Evolutionary conservation across 2,888 invertebrate genomes (phyloP).

Genomic region (Rotaria sp.): DNA sequence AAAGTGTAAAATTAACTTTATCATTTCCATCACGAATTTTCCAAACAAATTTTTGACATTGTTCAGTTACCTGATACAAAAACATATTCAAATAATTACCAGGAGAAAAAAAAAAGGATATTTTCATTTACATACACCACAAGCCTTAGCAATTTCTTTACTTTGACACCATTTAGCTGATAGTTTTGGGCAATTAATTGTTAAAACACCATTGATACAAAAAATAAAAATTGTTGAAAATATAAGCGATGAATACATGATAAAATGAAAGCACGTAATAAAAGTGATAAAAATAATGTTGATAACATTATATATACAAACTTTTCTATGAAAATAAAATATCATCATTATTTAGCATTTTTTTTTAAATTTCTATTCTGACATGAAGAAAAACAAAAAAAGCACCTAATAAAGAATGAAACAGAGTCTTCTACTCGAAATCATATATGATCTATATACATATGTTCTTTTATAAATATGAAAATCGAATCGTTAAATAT

Average conservation of each 20-base stretch:
- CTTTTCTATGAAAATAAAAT: no score
- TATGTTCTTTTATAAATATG: no score
- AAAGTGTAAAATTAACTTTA: constrained; percentile 48
- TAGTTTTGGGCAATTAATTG: not conserved
- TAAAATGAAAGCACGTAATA: not conserved
- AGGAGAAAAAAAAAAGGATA: not conserved
- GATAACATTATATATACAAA: no score
- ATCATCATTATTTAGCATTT: no score
- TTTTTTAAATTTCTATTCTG: no score
- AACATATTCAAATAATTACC: not conserved
- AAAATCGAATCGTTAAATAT: no score
- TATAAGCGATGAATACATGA: not conserved
- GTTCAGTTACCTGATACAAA: not conserved
- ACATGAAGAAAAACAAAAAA: no score
- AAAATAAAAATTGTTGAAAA: not conserved
- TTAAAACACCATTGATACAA: not conserved
- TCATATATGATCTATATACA: no score
- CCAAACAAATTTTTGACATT: not conserved
- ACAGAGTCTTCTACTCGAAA: no score
- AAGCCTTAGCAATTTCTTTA: not conserved
- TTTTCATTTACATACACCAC: not conserved
- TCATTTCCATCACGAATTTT: not conserved
- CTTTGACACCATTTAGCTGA: not conserved
- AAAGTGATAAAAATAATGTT: not conserved
- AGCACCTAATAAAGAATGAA: no score